Evolutionary conservation across 1,140 invertebrate genomes (phyloP).

Genomic region (Propsilocerus akamusi): DNA sequence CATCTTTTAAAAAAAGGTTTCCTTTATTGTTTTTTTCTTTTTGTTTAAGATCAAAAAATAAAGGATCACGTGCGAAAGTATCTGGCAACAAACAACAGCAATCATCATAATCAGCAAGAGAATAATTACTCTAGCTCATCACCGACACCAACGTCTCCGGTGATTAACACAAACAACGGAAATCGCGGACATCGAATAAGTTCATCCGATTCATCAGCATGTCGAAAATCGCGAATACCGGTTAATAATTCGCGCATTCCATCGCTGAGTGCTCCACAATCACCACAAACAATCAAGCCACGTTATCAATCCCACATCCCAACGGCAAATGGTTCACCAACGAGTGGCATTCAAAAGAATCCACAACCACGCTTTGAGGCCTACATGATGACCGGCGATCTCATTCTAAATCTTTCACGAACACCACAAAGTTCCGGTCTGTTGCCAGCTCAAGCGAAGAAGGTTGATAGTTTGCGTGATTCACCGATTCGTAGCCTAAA

Average conservation of each 20-base stretch:
- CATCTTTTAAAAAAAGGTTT: too few species aligned
- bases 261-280: conserved; percentile 14
- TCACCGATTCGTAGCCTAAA: conserved; percentile 10
- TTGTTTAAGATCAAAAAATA: conserved; percentile 55
- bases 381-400: conserved; percentile 94
- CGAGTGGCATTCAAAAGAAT: conserved; percentile 16
- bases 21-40: not conserved
- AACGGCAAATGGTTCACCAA: conserved; percentile 14
- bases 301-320: conserved; percentile 21
- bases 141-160: conserved; percentile 10
- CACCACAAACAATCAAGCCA: conserved; percentile 20
- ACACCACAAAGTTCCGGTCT: conserved; percentile 42
- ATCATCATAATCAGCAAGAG: conserved; percentile 15
- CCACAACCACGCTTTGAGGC: conserved; percentile 55
- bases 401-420: conserved; percentile 77
- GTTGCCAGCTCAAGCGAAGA: conserved; percentile 42
- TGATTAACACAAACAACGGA: conserved; percentile 13
- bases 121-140: conserved; percentile 5
- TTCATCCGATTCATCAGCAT: conserved; percentile 12
- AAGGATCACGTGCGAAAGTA: conserved; percentile 62
- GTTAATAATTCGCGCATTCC: conserved; percentile 16
- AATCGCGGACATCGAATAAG: conserved; percentile 14
- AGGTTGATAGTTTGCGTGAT: conserved; percentile 30
- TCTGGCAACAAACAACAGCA: conserved; percentile 33
- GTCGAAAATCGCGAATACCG: conserved; percentile 23